Evolutionary conservation across 1,140 invertebrate genomes (phyloP).

Genomic region (Eciton burchellii): DNA sequence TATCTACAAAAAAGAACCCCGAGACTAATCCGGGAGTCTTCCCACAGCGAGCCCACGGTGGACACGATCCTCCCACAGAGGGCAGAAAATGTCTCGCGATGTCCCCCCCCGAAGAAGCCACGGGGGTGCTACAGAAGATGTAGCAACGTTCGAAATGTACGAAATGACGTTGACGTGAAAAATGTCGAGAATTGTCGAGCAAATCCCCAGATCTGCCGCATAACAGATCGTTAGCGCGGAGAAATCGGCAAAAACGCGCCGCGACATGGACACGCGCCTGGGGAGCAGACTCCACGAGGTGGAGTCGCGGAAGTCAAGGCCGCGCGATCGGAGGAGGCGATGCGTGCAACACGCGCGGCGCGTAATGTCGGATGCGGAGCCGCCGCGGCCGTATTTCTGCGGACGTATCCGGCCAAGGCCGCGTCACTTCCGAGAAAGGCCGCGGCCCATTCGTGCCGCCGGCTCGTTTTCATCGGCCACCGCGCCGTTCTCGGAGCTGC

Average conservation of each 20-base stretch:
- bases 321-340: neutral
- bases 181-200: no score
- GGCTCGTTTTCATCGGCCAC: constrained; percentile 30
- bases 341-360: constrained; percentile 25
- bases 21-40: neutral
- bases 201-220: no score
- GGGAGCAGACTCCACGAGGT: no score
- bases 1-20: neutral
- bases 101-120: no score
- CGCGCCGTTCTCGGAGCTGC: constrained; percentile 9
- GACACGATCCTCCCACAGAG: no score
- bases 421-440: constrained; percentile 54
- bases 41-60: neutral
- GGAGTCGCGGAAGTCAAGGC: constrained; percentile 45
- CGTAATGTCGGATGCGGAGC: constrained; percentile 37
- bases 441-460: constrained; percentile 21
- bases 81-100: no score
- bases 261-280: no score
- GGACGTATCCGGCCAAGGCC: constrained; percentile 44
- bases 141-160: no score
- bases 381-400: constrained; percentile 37
- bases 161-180: no score
- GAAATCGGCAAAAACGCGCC: no score
- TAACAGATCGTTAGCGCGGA: no score
- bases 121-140: no score